A percentile compares a stretch with the other conserved stretches of the same genome.
Conservation (phyloP, 1,140 invertebrate genomes). For the Microplitis demolitor region DNA sequence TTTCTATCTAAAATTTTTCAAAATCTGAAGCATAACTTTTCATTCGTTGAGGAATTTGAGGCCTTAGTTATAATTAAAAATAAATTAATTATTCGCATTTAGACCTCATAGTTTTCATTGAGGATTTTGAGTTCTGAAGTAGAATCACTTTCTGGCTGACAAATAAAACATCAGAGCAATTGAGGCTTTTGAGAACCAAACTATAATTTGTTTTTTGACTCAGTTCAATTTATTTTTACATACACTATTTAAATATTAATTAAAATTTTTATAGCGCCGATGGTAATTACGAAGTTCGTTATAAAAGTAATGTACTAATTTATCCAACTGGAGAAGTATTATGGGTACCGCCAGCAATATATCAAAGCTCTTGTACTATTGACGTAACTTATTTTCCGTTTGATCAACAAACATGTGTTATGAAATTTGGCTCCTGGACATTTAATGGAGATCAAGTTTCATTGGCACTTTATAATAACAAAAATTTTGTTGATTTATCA, state of each 20-base stretch:
- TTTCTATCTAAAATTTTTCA: no score
- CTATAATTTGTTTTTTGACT: no score
- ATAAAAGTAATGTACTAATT: constrained; percentile 89
- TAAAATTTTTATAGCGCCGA: constrained; percentile 74
- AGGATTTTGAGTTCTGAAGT: no score
- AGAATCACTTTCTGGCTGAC: no score
- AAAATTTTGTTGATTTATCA: constrained; percentile 92
- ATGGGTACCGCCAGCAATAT: constrained; percentile 97
- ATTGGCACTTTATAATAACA: constrained; percentile 90
- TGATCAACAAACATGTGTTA: constrained; percentile 94
- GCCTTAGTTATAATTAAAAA: no score
- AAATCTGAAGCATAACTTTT: no score
- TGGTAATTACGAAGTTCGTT: constrained; percentile 90
- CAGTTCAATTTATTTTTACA: no score
- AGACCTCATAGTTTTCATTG: no score
- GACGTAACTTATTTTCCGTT: constrained; percentile 98
- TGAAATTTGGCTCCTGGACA: constrained; percentile 98
- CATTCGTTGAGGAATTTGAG: no score
- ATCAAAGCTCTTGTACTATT: constrained; percentile 96
- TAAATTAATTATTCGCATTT: no score
- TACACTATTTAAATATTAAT: not conserved
- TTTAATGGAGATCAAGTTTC: constrained; percentile 95
- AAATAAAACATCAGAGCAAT: no score
- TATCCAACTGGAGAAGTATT: constrained; percentile 90
- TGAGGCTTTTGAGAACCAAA: no score